phyloP scores from a whole-genome alignment of 2,797 vertebrate genomes.

The Heterohyrax brucei region DNA sequence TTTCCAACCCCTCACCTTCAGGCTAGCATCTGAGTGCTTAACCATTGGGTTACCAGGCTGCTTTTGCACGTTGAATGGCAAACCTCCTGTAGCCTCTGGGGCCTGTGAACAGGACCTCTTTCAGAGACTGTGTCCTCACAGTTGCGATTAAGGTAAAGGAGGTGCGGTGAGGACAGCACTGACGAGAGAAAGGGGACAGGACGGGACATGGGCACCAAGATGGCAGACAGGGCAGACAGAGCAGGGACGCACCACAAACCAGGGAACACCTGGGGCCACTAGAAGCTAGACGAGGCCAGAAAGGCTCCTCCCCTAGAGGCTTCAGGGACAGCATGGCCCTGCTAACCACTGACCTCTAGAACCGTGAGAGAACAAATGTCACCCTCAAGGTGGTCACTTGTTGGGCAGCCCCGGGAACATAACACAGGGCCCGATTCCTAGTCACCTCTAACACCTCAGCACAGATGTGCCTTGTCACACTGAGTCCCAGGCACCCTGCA shows the following conservation, averaged over 20 bases:
- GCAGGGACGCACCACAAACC: fast-evolving
- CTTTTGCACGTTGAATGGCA: neutral
- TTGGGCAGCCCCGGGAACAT: neutral
- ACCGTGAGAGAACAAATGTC: neutral
- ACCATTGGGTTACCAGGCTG: neutral
- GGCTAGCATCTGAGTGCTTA: neutral
- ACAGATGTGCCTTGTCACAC: neutral
- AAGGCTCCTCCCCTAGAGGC: neutral
- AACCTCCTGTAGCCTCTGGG: neutral
- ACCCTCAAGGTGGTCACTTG: neutral
- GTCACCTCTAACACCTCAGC: too few species aligned
- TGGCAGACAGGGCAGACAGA: neutral
- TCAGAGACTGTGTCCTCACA: neutral
- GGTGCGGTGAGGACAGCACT: neutral
- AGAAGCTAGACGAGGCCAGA: neutral
- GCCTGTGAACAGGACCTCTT: neutral
- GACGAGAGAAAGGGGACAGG: neutral
- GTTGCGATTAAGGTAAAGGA: neutral
- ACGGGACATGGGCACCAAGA: neutral
- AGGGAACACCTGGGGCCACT: neutral
- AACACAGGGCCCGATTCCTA: neutral
- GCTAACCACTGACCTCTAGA: neutral
- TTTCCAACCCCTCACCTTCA: neutral
- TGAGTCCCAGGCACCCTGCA: too few species aligned
- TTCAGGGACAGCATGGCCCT: fast-evolving